Evolutionary conservation across 64 coral and sea anemone species (phyloP).

Genomic region (Catalaphyllia jardinei): DNA sequence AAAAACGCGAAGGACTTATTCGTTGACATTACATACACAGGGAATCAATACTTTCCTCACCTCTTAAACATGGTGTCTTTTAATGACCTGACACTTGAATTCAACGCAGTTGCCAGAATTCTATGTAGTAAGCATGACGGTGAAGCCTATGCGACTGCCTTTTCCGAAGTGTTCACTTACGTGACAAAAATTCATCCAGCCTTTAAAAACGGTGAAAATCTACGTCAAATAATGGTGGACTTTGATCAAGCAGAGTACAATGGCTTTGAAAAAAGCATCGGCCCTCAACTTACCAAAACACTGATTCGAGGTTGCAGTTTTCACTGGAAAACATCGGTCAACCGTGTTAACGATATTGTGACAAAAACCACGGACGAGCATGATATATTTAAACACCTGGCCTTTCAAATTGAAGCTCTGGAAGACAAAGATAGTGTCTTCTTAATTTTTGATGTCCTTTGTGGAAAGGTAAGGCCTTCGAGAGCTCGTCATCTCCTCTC

Average conservation of each 20-base stretch:
- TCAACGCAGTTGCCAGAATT: constrained; percentile 51
- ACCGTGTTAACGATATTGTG: too few relatives aligned
- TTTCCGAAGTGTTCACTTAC: constrained; percentile 32
- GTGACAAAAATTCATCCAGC: background rate
- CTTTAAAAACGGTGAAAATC: constrained; percentile 30
- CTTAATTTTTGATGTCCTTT: constrained; percentile 36
- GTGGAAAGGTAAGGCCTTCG: background rate
- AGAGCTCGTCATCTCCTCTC: constrained; percentile 12
- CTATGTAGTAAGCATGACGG: constrained; percentile 60
- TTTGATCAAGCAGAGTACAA: constrained; percentile 56
- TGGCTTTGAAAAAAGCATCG: constrained; percentile 1
- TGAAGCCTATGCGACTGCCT: constrained; percentile 35
- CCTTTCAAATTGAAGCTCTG: too few relatives aligned
- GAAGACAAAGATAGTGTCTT: too few relatives aligned
- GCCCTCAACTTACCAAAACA: background rate
- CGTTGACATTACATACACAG: too few relatives aligned
- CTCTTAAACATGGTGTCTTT: constrained; percentile 58
- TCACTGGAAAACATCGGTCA: constrained; percentile 39
- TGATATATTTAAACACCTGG: too few relatives aligned
- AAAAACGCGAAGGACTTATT: too few relatives aligned
- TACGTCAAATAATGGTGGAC: constrained; percentile 26
- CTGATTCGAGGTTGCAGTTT: constrained; percentile 31
- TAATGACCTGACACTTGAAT: background rate
- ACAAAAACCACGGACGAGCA: too few relatives aligned
- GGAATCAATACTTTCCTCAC: constrained; percentile 23